Evolutionary conservation across 2,888 invertebrate species (phyloP).

Genomic region (Hydraecia micacea): DNA sequence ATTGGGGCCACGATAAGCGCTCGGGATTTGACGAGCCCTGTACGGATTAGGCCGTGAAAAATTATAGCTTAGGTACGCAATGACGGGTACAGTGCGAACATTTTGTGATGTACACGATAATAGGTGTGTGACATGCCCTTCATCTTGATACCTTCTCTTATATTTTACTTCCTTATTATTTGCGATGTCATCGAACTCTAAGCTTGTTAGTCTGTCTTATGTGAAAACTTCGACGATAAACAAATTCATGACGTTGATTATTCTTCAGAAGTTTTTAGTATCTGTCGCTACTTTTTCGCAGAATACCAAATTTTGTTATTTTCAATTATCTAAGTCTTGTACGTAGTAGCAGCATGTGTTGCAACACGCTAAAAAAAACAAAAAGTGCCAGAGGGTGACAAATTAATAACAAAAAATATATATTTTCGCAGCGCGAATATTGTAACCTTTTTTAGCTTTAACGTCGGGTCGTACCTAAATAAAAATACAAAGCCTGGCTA

Average conservation of each 20-base stretch:
- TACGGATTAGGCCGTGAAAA: constrained; percentile 89
- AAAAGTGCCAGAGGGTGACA: constrained; percentile 26
- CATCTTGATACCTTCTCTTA: constrained; percentile 25
- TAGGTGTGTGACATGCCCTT: constrained; percentile 53
- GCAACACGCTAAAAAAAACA: background rate
- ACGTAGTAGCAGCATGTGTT: background rate
- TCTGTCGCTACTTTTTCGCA: background rate
- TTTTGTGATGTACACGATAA: constrained; percentile 74
- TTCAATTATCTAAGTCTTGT: background rate
- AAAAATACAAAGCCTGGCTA: constrained; percentile 72
- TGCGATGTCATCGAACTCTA: constrained; percentile 21
- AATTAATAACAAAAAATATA: constrained; percentile 53
- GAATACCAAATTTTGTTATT: background rate
- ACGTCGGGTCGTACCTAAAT: constrained; percentile 62
- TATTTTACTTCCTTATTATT: constrained; percentile 22
- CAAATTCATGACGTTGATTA: background rate
- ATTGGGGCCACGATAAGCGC: constrained; percentile 88
- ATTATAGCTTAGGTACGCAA: constrained; percentile 84
- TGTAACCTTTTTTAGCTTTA: constrained; percentile 60
- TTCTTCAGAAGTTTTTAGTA: background rate
- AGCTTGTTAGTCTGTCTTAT: background rate
- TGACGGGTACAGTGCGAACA: constrained; percentile 74
- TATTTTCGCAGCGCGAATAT: constrained; percentile 52
- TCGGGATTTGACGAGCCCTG: constrained; percentile 88
- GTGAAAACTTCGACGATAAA: background rate